Percentiles rank a stretch among this genome's conserved stretches.
Evolutionary conservation across 2,888 invertebrate species (phyloP).

Genomic region (Tillus elongatus): DNA sequence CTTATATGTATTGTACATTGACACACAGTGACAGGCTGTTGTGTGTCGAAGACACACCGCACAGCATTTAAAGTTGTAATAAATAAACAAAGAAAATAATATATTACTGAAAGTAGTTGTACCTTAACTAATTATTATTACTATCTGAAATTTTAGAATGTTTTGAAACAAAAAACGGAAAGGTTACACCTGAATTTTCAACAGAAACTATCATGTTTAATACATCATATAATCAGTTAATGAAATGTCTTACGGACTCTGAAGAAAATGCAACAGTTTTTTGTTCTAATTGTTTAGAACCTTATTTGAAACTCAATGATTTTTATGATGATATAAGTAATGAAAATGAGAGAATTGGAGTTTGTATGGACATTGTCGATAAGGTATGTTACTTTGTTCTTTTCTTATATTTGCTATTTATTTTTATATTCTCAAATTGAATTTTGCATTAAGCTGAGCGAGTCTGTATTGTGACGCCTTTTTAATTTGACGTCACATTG

Average conservation of each 20-base stretch:
- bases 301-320: slow-evolving; percentile 47
- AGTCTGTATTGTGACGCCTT: too few relatives aligned
- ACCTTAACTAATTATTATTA: too few relatives aligned
- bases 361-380: slow-evolving; percentile 62
- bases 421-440: background rate
- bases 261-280: slow-evolving; percentile 37
- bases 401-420: slow-evolving; percentile 9
- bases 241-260: slow-evolving; percentile 39
- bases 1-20: too few relatives aligned
- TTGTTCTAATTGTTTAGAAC: slow-evolving; percentile 48
- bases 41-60: too few relatives aligned
- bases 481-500: too few relatives aligned
- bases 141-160: slow-evolving; percentile 52
- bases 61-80: too few relatives aligned
- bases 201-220: slow-evolving; percentile 46
- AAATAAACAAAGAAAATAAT: too few relatives aligned
- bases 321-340: slow-evolving; percentile 51
- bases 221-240: slow-evolving; percentile 42
- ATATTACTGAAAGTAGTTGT: too few relatives aligned
- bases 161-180: slow-evolving; percentile 43
- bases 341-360: slow-evolving; percentile 48
- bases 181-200: slow-evolving; percentile 39
- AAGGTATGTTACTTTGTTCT: slow-evolving; percentile 43
- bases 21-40: too few relatives aligned
- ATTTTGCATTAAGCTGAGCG: too few relatives aligned